Conservation (phyloP, 2,113 vertebrate species). For the Tragelaphus scriptus region DNA sequence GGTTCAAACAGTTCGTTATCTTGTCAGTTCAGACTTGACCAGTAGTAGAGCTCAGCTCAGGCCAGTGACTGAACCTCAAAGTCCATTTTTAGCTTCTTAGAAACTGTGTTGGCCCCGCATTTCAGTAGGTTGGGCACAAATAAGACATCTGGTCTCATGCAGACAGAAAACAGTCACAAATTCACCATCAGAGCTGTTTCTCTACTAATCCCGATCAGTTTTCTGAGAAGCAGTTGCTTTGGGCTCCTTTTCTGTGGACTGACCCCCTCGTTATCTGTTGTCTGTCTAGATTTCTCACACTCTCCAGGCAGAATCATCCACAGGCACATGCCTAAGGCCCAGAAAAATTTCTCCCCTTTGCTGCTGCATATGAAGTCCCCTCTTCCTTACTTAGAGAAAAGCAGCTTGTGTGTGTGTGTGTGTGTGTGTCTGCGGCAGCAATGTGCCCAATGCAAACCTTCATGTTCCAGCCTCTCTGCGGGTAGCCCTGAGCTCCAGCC, state of each 20-base stretch:
- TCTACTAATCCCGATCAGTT: background rate
- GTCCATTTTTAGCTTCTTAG: background rate
- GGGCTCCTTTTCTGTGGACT: background rate
- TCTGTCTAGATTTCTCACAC: background rate
- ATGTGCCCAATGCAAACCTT: background rate
- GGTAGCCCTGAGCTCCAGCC: background rate
- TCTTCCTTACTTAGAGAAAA: background rate
- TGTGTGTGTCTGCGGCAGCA: background rate
- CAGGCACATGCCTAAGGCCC: background rate
- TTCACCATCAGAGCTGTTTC: background rate
- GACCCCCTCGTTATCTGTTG: background rate
- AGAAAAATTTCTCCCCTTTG: background rate
- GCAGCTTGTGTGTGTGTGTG: background rate
- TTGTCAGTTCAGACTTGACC: background rate
- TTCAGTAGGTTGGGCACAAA: background rate
- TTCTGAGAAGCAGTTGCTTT: background rate
- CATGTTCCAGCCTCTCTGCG: background rate
- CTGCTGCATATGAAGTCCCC: background rate
- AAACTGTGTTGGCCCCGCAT: background rate
- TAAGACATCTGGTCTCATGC: background rate
- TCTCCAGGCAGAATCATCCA: background rate
- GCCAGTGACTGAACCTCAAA: background rate
- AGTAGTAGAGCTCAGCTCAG: background rate
- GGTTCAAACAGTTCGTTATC: background rate
- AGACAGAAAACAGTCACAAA: background rate